Evolutionary conservation across 1,140 invertebrate species (phyloP), one percentile per base, ranked within the genome.

Genomic region (Agrypnia vestita): DNA sequence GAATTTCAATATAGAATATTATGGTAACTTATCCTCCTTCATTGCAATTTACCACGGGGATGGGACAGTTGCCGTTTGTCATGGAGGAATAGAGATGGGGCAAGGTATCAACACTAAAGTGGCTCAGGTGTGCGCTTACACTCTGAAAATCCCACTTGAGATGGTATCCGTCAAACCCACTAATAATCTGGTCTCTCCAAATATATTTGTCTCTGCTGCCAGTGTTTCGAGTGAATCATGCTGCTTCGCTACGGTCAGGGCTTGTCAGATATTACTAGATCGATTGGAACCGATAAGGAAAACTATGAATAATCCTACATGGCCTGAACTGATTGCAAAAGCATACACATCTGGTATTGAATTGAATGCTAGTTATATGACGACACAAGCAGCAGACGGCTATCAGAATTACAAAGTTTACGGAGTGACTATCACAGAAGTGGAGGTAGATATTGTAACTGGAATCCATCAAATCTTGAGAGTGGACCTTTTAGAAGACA

Each of bases 31-130:
- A 80, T 91, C 92, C 83, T 91, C 91, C 0, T 87, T 93, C 17
- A 90, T 97, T 3, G 92, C 94, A 6, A 91, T 97, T 78, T 95
- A 93, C 85, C 93, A 94, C 51, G 86, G 87, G 1, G 96, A 97
- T 88, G 95, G 95, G 11, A 93, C 94, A 0, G 94, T 97, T 0
- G 90, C 92, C 0, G 89, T 97, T 47, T 90, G 91, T 13, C 95
- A 96, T 84, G 94, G 93, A 64, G 95, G 95, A 44, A 92, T 96
- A 53, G 96, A 97, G 91, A 94, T 94, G 88, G 96, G 96, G 10
- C 96, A 97, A 90, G 96, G 96, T 1, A 92, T 97, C 62, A 95
- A 93, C 81, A 93, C 92, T 0, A 90, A 96, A 93, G 91, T 93
- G 11, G 92, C 92, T 46, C 95, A 97, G 91, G 92, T 94, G 3